Conservation (phyloP, 37 sponge, comb jelly and placozoan genomes). For the Theonella swinhoei region DNA sequence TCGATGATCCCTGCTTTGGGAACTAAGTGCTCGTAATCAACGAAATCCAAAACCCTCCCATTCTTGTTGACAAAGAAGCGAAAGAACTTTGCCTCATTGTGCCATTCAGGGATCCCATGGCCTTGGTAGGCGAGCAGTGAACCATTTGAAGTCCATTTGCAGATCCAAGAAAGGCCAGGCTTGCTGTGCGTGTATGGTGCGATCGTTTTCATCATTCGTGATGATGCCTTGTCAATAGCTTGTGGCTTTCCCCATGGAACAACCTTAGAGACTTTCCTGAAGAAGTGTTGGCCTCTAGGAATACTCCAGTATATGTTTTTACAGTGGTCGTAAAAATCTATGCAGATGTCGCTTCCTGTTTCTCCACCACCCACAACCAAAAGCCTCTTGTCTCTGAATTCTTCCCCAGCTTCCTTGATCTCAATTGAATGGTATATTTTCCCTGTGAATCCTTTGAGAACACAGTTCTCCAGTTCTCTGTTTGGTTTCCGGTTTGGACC, state of each 20-base stretch:
- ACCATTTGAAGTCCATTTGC: conserved; percentile 86
- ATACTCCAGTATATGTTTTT: conserved; percentile 85
- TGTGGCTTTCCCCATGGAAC: conserved; percentile 80
- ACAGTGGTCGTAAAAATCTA: conserved; percentile 72
- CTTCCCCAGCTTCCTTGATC: conserved; percentile 53
- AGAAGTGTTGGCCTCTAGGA: conserved; percentile 87
- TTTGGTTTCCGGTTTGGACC: conserved; percentile 56
- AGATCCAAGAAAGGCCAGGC: conserved; percentile 84
- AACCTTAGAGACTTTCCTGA: conserved; percentile 71
- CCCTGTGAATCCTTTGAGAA: conserved; percentile 61
- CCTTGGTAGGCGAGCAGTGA: conserved; percentile 87
- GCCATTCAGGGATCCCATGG: conserved; percentile 88
- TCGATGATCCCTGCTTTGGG: conserved; percentile 68
- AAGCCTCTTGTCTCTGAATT: conserved; percentile 61
- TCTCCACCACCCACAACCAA: conserved; percentile 93
- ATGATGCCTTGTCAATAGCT: conserved; percentile 82
- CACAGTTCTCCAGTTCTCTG: conserved; percentile 28
- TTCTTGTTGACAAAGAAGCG: conserved; percentile 75
- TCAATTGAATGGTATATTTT: conserved; percentile 65
- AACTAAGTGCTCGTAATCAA: conserved; percentile 76
- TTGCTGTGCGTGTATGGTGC: conserved; percentile 71
- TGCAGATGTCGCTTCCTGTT: conserved; percentile 85
- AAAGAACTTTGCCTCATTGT: conserved; percentile 66
- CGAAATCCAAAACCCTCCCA: conserved; percentile 68
- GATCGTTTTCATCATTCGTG: conserved; percentile 59